Conservation (phyloP, 2,888 invertebrate species). For the Poecilus cupreus region DNA sequence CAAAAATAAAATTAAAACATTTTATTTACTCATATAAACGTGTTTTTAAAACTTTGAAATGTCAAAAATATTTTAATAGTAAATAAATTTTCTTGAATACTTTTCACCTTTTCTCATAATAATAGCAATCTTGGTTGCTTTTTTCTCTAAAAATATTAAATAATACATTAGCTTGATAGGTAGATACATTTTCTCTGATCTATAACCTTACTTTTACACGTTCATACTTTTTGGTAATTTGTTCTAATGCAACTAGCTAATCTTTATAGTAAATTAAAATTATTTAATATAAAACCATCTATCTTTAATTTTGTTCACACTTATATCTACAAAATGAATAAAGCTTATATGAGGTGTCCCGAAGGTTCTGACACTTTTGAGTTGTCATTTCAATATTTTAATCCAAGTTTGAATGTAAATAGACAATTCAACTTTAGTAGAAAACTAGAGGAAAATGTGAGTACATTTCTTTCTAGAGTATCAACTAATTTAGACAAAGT, state of each 20-base stretch:
- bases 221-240: not conserved
- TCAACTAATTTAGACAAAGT: conserved; percentile 80
- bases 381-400: conserved; percentile 76
- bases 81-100: not conserved
- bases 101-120: no score
- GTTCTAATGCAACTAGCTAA: conserved; percentile 29
- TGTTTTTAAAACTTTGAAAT: not conserved
- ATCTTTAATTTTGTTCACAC: conserved; percentile 63
- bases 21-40: not conserved
- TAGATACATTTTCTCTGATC: not conserved
- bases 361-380: conserved; percentile 74
- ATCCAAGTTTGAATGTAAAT: conserved; percentile 73
- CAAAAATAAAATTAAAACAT: not conserved
- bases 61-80: not conserved
- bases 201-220: conserved; percentile 42
- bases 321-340: conserved; percentile 74
- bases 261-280: conserved; percentile 6
- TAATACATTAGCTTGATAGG: no score
- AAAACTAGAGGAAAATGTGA: conserved; percentile 77
- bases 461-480: conserved; percentile 77
- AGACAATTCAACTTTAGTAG: conserved; percentile 85
- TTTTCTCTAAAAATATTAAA: no score
- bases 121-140: no score
- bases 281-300: not conserved
- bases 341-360: conserved; percentile 76